phyloP scores from a whole-genome alignment of 2,113 vertebrate species.

The Heterocephalus glaber region DNA sequence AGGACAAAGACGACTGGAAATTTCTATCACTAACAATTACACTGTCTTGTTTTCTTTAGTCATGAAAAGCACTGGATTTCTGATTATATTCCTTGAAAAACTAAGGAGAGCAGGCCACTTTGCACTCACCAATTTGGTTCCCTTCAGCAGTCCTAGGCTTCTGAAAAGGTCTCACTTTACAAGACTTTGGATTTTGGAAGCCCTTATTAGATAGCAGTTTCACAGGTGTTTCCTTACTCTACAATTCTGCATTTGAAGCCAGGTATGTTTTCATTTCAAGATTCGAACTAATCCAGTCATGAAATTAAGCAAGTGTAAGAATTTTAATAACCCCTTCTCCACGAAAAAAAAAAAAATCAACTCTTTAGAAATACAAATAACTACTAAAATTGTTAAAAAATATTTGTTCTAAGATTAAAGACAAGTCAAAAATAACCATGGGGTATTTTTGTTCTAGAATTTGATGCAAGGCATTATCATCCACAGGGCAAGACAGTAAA shows the following conservation, averaged over 20 bases:
- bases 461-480: slow-evolving; percentile 43
- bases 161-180: not conserved
- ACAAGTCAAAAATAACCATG: slow-evolving; percentile 28
- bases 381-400: not conserved
- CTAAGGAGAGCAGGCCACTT: not conserved
- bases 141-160: not conserved
- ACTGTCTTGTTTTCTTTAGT: not conserved
- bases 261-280: slow-evolving; percentile 51
- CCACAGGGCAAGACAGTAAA: not conserved
- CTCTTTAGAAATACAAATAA: slow-evolving; percentile 30
- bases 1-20: slow-evolving; percentile 6
- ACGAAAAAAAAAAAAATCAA: slow-evolving; percentile 57
- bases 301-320: slow-evolving; percentile 50
- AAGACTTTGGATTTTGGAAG: not conserved
- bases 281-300: not conserved
- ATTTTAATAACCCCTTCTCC: slow-evolving; percentile 4
- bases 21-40: slow-evolving; percentile 46
- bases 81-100: slow-evolving; percentile 11
- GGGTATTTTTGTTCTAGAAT: slow-evolving; percentile 47
- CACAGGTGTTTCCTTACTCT: not conserved
- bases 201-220: not conserved
- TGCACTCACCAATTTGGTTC: not conserved
- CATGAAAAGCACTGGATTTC: not conserved
- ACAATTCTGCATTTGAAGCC: not conserved
- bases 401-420: slow-evolving; percentile 44